These are phyloP conservation scores for Caenorhabditis doughertyi DNA, from an alignment of 2,888 invertebrate species.

Conservation along the genomic window DNA sequence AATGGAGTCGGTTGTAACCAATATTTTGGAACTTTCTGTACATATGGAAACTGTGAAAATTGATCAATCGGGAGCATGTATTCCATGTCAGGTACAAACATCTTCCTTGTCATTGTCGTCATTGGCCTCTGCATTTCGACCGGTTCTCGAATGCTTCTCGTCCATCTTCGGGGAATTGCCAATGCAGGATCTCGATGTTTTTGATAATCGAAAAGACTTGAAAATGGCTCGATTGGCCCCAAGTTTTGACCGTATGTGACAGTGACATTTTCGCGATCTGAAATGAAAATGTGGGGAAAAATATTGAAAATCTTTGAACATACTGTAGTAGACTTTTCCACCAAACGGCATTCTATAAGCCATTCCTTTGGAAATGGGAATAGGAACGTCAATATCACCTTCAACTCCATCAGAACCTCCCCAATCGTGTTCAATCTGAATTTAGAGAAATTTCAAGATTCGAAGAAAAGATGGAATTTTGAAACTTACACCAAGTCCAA, in stretches of 20 bases:
- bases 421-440: slow-evolving; percentile 76
- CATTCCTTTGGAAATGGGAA: slow-evolving; percentile 77
- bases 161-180: slow-evolving; percentile 55
- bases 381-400: slow-evolving; percentile 77
- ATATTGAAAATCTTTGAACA: not conserved
- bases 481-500: slow-evolving; percentile 72
- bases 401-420: slow-evolving; percentile 76
- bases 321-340: slow-evolving; percentile 77
- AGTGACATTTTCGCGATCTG: slow-evolving; percentile 77
- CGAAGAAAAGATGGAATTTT: not conserved
- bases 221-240: slow-evolving; percentile 75
- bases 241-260: slow-evolving; percentile 77
- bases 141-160: slow-evolving; percentile 49
- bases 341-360: slow-evolving; percentile 77
- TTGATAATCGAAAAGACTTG: slow-evolving; percentile 74
- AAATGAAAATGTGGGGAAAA: slow-evolving; percentile 1
- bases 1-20: slow-evolving; percentile 7
- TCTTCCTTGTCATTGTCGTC: not conserved
- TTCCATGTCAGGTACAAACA: slow-evolving; percentile 3
- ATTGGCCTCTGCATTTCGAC: slow-evolving; percentile 19
- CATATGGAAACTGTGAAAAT: slow-evolving; percentile 4
- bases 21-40: slow-evolving; percentile 11
- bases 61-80: not conserved
- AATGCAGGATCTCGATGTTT: slow-evolving; percentile 66
- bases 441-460: too few relatives aligned